phyloP scores from a whole-genome alignment of 1,140 invertebrate genomes.

The Ceratina japonica region DNA sequence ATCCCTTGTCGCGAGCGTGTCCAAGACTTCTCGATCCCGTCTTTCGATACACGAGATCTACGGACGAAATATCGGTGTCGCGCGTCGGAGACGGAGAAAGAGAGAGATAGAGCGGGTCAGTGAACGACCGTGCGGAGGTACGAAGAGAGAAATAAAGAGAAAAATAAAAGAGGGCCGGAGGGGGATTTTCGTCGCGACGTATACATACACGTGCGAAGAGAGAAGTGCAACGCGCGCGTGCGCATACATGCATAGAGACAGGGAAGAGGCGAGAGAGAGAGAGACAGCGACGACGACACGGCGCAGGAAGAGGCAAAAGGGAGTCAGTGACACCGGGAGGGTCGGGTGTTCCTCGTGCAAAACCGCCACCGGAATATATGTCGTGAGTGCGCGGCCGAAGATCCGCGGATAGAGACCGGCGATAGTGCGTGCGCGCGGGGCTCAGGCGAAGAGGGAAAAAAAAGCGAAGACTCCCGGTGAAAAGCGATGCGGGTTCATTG shows the following conservation, averaged over 20 bases:
- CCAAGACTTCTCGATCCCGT: not conserved
- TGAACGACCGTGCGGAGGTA: constrained; percentile 64
- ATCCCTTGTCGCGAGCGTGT: not conserved
- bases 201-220: constrained; percentile 53
- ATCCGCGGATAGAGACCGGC: constrained; percentile 57
- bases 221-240: constrained; percentile 60
- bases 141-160: constrained; percentile 37
- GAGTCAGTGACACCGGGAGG: constrained; percentile 60
- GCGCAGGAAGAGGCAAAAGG: constrained; percentile 47
- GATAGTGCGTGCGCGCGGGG: constrained; percentile 42
- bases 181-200: constrained; percentile 39
- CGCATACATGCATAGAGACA: constrained; percentile 23
- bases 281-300: constrained; percentile 44
- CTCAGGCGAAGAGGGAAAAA: constrained; percentile 50
- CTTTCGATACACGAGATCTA: not conserved
- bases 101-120: constrained; percentile 44
- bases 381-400: constrained; percentile 42
- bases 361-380: constrained; percentile 62
- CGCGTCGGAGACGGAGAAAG: constrained; percentile 21
- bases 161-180: constrained; percentile 42
- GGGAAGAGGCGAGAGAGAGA: constrained; percentile 13
- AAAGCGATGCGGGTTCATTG: constrained; percentile 67
- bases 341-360: constrained; percentile 57
- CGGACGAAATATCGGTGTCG: constrained; percentile 28
- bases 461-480: constrained; percentile 52